Evolutionary conservation across 2,888 invertebrate genomes (phyloP).

Genomic region (Epistrophella euchroma): DNA sequence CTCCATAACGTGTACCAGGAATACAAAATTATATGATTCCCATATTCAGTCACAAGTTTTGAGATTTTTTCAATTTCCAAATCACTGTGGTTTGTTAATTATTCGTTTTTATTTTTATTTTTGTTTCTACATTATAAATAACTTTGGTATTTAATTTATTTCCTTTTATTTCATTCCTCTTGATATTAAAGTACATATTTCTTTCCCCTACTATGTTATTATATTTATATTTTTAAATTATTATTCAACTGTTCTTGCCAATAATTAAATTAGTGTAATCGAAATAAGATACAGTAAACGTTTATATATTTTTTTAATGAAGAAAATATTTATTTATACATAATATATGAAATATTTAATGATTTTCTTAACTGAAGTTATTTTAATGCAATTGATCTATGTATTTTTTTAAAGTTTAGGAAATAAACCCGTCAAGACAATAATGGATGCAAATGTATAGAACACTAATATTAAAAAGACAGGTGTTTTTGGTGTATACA

Average conservation of each 20-base stretch:
- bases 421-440: not conserved
- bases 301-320: constrained; percentile 6
- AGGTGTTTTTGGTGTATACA: not conserved
- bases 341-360: not conserved
- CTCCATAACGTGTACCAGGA: not conserved
- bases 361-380: not conserved
- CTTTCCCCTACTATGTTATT: not conserved
- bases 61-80: constrained; percentile 5
- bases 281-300: not conserved
- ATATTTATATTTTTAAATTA: not conserved
- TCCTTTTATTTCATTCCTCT: constrained; percentile 26
- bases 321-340: not conserved
- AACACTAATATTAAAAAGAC: not conserved
- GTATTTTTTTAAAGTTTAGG: not conserved
- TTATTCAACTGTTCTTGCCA: not conserved
- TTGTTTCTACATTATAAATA: not conserved
- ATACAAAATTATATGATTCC: not conserved
- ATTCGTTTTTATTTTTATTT: not conserved
- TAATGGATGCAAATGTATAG: not conserved
- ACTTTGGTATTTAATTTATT: constrained; percentile 9
- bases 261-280: constrained; percentile 1
- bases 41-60: not conserved
- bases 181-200: not conserved
- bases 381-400: not conserved
- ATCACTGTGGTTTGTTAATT: not conserved